Conservation (phyloP, 2,797 vertebrate species). For the Microctenopoma stevenorrisi region DNA sequence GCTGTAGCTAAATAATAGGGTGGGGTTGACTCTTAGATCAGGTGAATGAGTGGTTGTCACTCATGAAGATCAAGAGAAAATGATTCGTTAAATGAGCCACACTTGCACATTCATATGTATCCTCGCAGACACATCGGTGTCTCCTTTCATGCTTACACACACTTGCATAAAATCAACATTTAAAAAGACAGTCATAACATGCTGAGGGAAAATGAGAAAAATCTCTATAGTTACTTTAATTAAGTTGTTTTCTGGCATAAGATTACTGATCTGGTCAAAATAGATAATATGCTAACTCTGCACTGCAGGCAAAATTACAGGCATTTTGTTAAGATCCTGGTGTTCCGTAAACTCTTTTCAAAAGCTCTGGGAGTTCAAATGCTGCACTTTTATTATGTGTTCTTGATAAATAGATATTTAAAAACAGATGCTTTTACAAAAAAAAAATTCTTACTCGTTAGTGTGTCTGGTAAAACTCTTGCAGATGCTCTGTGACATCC, state of each 20-base stretch:
- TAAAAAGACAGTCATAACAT: constrained; percentile 44
- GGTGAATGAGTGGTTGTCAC: constrained; percentile 71
- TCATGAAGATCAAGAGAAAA: constrained; percentile 52
- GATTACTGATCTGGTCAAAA: constrained; percentile 48
- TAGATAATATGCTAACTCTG: constrained; percentile 38
- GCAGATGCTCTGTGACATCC: constrained; percentile 31
- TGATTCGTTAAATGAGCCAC: constrained; percentile 52
- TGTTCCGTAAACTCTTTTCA: constrained; percentile 16
- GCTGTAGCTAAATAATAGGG: constrained; percentile 73
- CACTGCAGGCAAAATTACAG: constrained; percentile 43
- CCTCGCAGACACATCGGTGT: neutral
- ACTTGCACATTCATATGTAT: neutral
- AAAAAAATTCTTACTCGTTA: constrained; percentile 11
- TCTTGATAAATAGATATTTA: constrained; percentile 14
- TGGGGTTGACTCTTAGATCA: constrained; percentile 58
- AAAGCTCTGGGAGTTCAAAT: constrained; percentile 8
- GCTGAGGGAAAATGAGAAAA: constrained; percentile 31
- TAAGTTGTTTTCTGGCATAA: constrained; percentile 48
- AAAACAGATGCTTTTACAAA: constrained; percentile 37
- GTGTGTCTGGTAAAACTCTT: constrained; percentile 46
- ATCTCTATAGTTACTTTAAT: constrained; percentile 49
- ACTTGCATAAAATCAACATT: constrained; percentile 33
- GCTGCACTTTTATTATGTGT: neutral
- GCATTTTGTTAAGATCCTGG: constrained; percentile 14
- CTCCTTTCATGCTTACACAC: neutral